Conservation (phyloP, 1,140 invertebrate genomes). For the Drosophila biarmipes region DNA sequence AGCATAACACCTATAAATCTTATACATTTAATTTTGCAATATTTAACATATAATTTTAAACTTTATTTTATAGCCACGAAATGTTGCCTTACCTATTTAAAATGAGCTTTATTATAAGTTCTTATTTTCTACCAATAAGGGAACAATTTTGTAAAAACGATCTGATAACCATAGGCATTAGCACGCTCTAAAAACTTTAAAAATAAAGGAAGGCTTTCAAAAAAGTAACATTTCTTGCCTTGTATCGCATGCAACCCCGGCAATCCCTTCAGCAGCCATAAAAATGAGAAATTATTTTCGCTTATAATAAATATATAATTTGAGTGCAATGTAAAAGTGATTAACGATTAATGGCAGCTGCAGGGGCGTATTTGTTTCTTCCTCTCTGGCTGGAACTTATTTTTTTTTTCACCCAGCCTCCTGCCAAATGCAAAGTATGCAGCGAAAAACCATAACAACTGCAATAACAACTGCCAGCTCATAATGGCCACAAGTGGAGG, state of each 20-base stretch:
- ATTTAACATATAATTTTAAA: too few relatives aligned
- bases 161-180: not conserved
- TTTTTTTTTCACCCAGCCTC: slow-evolving; percentile 58
- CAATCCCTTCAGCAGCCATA: slow-evolving; percentile 1
- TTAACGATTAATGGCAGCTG: slow-evolving; percentile 82
- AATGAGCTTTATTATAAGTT: too few relatives aligned
- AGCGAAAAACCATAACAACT: slow-evolving; percentile 44
- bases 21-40: too few relatives aligned
- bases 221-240: too few relatives aligned
- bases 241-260: not conserved
- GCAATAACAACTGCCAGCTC: slow-evolving; percentile 57
- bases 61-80: too few relatives aligned
- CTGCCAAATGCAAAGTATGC: slow-evolving; percentile 73
- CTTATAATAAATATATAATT: slow-evolving; percentile 33
- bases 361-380: slow-evolving; percentile 64
- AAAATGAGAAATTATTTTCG: slow-evolving; percentile 19
- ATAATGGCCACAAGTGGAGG: slow-evolving; percentile 76
- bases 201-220: not conserved
- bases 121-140: too few relatives aligned
- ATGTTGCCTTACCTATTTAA: too few relatives aligned
- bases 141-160: too few relatives aligned
- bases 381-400: slow-evolving; percentile 13
- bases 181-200: not conserved
- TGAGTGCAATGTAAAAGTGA: slow-evolving; percentile 45
- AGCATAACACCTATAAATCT: too few relatives aligned